phyloP scores from a whole-genome alignment of 2,888 invertebrate species.

The Andrena trimmerana region DNA sequence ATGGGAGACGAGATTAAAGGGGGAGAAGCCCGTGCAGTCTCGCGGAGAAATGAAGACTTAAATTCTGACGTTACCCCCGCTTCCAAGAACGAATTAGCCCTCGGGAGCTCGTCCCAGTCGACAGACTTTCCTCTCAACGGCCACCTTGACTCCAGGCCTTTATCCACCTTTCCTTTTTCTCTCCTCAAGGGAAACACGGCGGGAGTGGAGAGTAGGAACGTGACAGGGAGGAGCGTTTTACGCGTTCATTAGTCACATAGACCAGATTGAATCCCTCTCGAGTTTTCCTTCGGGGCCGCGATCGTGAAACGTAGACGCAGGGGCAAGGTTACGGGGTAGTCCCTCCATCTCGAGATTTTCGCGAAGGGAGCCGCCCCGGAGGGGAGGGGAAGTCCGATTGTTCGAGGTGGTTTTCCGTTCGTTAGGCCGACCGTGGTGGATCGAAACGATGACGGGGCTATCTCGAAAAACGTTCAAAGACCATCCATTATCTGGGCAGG shows the following conservation, averaged over 20 bases:
- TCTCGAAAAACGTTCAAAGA: slow-evolving; percentile 35
- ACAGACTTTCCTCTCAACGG: slow-evolving; percentile 33
- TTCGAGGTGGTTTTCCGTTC: slow-evolving; percentile 67
- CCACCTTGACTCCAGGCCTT: neutral
- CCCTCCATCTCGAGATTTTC: slow-evolving; percentile 60
- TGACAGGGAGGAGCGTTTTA: slow-evolving; percentile 74
- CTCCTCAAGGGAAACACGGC: slow-evolving; percentile 35
- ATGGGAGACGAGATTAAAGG: neutral
- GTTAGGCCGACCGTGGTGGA: slow-evolving; percentile 49
- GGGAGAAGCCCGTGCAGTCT: slow-evolving; percentile 4
- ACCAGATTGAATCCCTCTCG: slow-evolving; percentile 78
- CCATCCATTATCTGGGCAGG: slow-evolving; percentile 48
- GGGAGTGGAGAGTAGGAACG: slow-evolving; percentile 28
- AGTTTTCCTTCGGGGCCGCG: slow-evolving; percentile 54
- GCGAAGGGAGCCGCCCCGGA: slow-evolving; percentile 29
- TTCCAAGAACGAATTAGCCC: slow-evolving; percentile 49
- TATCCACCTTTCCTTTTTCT: slow-evolving; percentile 9
- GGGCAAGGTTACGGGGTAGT: slow-evolving; percentile 53
- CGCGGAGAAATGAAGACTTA: slow-evolving; percentile 37
- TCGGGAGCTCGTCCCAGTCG: slow-evolving; percentile 14
- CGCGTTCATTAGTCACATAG: slow-evolving; percentile 83
- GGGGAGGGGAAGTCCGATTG: slow-evolving; percentile 52
- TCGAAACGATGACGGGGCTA: slow-evolving; percentile 53
- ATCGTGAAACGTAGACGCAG: slow-evolving; percentile 43
- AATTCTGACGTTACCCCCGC: slow-evolving; percentile 35